Evolutionary conservation across 1,140 invertebrate species (phyloP), one percentile per base, ranked within the genome.

Genomic region (Doryteuthis pealeii): DNA sequence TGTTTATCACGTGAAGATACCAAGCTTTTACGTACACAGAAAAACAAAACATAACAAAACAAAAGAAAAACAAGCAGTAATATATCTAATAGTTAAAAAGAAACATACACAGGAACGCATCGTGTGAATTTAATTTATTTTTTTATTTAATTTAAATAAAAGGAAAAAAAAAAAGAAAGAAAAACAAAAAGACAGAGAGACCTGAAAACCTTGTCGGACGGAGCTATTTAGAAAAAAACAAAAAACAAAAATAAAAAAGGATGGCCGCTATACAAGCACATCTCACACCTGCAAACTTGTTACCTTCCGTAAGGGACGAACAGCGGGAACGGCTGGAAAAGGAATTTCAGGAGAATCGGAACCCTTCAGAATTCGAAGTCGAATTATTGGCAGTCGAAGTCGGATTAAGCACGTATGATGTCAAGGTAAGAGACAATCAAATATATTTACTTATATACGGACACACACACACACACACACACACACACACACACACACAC

Each of bases 331-430:
- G 69, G 22, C 72, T 84, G 62, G 80, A 83, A 45, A 76, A 67
- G n/a, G 82, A 81, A 69, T 84, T 83, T 73, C 72, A 75, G 12
- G 49, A 73, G 12, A 82, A 84, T 71, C 70, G 79, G 28, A 83
- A 83, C 62, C 83, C 82, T 18, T 81, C 82, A 2, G 81, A 84
- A 22, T 76, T 85, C 5, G 80, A 83, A 70, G 49, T 84, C 10
- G 77, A 74, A 18, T 31, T 83, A 28, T 79, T 84, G 22, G 77
- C 80, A 3, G 80, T 82, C 2, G 82, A 84, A 54, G 79, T 82
- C 22, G 81, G 78, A 3, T 73, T 83, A 33, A 74, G 77, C 2
- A 79, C 80, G 62, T 40, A 75, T 6, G 72, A 77, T 4, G 80
- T 81, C 3, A 78, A 79, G 79, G 81, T 85, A 74, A 73, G 75